Conservation (phyloP, 2,113 vertebrate species). For the Anhinga rufa region DNA sequence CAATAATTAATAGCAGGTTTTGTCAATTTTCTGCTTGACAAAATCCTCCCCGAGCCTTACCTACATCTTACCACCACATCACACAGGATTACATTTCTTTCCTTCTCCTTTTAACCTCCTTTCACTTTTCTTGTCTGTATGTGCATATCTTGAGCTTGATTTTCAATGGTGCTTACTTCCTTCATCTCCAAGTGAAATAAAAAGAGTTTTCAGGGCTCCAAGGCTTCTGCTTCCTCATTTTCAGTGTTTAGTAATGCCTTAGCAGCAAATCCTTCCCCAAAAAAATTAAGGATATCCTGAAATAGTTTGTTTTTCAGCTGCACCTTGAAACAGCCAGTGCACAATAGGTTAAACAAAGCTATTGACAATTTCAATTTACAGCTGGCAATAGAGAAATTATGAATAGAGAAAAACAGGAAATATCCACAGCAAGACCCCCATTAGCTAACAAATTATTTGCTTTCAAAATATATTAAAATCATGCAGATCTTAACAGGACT, state of each 20-base stretch:
- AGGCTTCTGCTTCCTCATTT: background rate
- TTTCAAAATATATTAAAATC: conserved; percentile 69
- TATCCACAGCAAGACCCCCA: conserved; percentile 26
- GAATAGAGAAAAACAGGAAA: conserved; percentile 54
- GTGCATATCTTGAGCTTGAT: background rate
- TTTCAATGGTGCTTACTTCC: background rate
- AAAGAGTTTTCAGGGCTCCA: background rate
- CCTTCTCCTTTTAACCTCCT: conserved; percentile 32
- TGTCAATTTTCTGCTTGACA: conserved; percentile 71
- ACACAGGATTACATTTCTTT: conserved; percentile 28
- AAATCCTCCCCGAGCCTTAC: conserved; percentile 52
- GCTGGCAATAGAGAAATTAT: conserved; percentile 22
- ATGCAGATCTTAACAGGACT: conserved; percentile 51
- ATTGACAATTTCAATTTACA: background rate
- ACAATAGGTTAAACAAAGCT: conserved; percentile 35
- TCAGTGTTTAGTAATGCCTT: background rate
- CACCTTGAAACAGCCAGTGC: background rate
- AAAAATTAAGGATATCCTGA: background rate
- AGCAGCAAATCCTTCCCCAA: background rate
- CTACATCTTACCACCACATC: conserved; percentile 54
- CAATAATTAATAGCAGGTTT: conserved; percentile 70
- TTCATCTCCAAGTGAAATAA: background rate
- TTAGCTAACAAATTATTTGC: conserved; percentile 60
- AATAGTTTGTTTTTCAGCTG: background rate
- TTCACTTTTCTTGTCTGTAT: background rate